Conservation (phyloP, 1,140 invertebrate genomes). For the Euborellia annulipes region DNA sequence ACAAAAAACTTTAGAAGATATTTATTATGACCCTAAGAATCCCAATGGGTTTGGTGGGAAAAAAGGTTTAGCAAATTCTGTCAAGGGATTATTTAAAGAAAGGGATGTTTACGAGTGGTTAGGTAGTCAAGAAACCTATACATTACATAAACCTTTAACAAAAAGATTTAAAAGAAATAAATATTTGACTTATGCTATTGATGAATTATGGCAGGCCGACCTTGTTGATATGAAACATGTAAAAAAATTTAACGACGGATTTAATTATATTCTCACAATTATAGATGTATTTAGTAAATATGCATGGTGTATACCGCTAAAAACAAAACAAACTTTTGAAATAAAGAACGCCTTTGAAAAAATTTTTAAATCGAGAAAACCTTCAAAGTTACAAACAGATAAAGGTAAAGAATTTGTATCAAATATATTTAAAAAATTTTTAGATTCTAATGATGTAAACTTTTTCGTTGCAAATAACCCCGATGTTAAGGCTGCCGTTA, state of each 20-base stretch:
- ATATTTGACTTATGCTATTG: constrained; percentile 16
- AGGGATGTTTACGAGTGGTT: constrained; percentile 16
- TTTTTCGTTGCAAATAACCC: not conserved
- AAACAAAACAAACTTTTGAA: constrained; percentile 19
- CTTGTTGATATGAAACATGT: constrained; percentile 21
- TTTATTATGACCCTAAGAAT: no score
- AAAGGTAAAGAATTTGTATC: constrained; percentile 18
- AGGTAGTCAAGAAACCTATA: constrained; percentile 15
- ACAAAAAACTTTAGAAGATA: no score
- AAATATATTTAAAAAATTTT: not conserved
- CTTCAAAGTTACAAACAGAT: constrained; percentile 16
- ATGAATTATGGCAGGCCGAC: constrained; percentile 27
- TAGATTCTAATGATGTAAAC: not conserved
- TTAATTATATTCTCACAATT: constrained; percentile 22
- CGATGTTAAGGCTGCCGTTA: not conserved
- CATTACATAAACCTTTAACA: constrained; percentile 13
- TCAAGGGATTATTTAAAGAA: no score
- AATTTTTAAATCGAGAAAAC: constrained; percentile 16
- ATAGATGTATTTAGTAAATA: constrained; percentile 26
- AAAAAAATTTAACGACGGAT: constrained; percentile 19
- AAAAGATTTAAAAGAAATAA: constrained; percentile 16
- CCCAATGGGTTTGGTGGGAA: no score
- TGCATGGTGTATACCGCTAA: constrained; percentile 22
- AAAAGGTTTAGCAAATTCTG: no score
- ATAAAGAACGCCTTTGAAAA: constrained; percentile 16